These are phyloP conservation scores for Acanthornis magna DNA, from an alignment of 2,797 vertebrate species.

Conservation along the genomic window DNA sequence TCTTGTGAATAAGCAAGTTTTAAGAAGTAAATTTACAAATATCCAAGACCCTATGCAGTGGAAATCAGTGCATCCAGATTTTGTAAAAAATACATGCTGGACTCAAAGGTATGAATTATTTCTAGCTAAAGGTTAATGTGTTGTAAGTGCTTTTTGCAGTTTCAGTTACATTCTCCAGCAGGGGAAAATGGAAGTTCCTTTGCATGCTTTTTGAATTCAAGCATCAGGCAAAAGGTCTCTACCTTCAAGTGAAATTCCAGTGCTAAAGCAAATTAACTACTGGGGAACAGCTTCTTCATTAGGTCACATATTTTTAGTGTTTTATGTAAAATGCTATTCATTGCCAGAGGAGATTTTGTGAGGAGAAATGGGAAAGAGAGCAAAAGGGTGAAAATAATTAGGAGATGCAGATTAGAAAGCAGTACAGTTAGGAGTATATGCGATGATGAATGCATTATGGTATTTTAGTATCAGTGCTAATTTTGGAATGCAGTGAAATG, in stretches of 20 bases:
- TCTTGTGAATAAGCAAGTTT: not conserved
- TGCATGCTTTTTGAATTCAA: not conserved
- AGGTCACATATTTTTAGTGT: not conserved
- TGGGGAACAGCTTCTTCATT: not conserved
- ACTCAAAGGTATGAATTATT: not conserved
- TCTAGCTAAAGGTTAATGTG: not conserved
- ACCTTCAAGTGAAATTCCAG: not conserved
- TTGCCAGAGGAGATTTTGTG: not conserved
- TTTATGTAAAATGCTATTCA: not conserved
- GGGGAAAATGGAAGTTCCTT: not conserved
- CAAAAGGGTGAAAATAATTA: slow-evolving; percentile 12
- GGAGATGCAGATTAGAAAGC: not conserved
- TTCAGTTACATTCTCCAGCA: not conserved
- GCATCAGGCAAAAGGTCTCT: not conserved
- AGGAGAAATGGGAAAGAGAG: not conserved
- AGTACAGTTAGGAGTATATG: not conserved
- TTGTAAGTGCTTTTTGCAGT: not conserved
- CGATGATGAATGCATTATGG: not conserved
- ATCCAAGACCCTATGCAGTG: not conserved
- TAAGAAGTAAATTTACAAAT: not conserved
- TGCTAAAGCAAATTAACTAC: not conserved
- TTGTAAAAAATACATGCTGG: not conserved
- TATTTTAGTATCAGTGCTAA: not conserved
- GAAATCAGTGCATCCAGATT: not conserved
- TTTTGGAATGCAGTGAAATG: not conserved